Base-by-base conservation (phyloP, 2,888 invertebrate species). In the Hipparchia sbordonii region DNA sequence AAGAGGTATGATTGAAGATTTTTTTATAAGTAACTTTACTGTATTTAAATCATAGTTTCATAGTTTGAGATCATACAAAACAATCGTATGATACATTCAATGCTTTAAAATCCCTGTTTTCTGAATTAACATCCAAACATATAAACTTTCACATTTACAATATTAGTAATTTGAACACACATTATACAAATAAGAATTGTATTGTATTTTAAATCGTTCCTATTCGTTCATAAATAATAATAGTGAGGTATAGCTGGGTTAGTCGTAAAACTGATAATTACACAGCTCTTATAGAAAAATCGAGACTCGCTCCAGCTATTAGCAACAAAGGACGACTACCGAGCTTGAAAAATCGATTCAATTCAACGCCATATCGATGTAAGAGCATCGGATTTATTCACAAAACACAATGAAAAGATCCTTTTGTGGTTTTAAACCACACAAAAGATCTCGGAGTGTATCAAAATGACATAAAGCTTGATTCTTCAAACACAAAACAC, bases 401-500 rank as follows among this genome's bases (percentile, higher is more conserved):
- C 87, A 87, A 84, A 88, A 87, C 86, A 85, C 88, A 85, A 89
- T 87, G 87, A 89, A 89, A 88, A 87, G 85, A 56, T 70, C 72
- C 85, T 80, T 84, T 87, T 88, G 85, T 88, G 83, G 84, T 88
- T 85, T 82, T 62, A 82, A 81, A 81, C 81, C 81, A 85, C 87
- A 92, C 92, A 93, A 92, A 90, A 85, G 85, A 80, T 84, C 87
- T 86, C 84, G 85, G 90, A 93, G 92, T 93, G 89, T 91, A 93
- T 93, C 93, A 93, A 93, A 93, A 92, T 89, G 93, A 93, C 92
- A 93, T 92, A 91, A 93, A 92, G 89, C 89, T 85, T 83, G 85
- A 86, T 85, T 87, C 90, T 89, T 85, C 79, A 80, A 82, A 81
- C 83, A 84, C 82, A 89, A 89, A 89, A 91, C 89, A 87, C 83